Conservation (phyloP, 2,888 invertebrate species). For the Anorthoa munda region DNA sequence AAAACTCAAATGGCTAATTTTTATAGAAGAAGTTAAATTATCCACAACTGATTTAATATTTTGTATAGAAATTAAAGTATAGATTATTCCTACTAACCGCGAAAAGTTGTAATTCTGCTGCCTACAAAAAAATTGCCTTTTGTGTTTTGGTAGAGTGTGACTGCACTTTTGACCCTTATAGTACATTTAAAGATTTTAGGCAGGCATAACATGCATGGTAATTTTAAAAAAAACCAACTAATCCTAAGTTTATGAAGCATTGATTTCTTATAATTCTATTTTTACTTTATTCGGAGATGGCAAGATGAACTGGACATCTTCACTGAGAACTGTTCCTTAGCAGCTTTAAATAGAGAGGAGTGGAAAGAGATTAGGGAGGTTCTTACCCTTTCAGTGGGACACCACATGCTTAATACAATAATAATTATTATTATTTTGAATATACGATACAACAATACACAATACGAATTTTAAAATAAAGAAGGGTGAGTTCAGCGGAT, state of each 20-base stretch:
- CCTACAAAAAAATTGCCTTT: too few species aligned
- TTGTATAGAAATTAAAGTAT: too few species aligned
- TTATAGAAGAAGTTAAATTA: too few species aligned
- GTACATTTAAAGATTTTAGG: not conserved
- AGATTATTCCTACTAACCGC: too few species aligned
- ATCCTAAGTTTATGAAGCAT: not conserved
- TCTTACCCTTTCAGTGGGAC: not conserved
- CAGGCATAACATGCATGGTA: not conserved
- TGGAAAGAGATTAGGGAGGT: too few species aligned
- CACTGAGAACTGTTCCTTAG: not conserved
- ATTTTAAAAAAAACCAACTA: not conserved
- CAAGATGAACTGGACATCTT: not conserved
- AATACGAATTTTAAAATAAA: not conserved
- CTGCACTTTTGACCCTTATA: too few species aligned
- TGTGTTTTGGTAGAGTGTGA: too few species aligned
- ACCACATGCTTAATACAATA: not conserved
- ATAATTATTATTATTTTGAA: not conserved
- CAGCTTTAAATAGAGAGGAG: not conserved
- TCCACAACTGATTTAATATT: too few species aligned
- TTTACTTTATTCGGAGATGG: not conserved
- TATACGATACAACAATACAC: not conserved
- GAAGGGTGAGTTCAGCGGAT: conserved; percentile 31
- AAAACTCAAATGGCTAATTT: too few species aligned
- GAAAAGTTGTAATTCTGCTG: too few species aligned
- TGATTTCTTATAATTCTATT: not conserved